Evolutionary conservation across 92 coral and sea anemone genomes (phyloP).

Genomic region (Epizoanthus scotinus): DNA sequence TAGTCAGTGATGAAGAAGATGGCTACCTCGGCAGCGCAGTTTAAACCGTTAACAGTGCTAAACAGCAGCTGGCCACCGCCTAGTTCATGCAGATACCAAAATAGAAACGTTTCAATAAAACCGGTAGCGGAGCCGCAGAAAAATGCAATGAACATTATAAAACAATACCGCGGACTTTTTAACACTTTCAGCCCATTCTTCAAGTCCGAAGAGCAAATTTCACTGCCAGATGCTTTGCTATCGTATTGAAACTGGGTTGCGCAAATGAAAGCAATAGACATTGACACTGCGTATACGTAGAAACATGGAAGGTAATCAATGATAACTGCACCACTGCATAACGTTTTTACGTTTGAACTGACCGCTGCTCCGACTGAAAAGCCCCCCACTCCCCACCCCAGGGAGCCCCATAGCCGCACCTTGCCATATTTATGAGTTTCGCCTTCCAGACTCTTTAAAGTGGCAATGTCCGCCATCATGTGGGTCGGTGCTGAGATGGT

Average conservation of each 20-base stretch:
- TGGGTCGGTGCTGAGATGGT: slow-evolving; percentile 90
- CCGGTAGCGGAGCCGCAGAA: slow-evolving; percentile 98
- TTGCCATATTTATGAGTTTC: slow-evolving; percentile 89
- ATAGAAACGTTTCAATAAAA: slow-evolving; percentile 91
- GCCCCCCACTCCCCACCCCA: slow-evolving; percentile 96
- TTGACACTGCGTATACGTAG: slow-evolving; percentile 79
- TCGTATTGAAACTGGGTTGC: slow-evolving; percentile 84
- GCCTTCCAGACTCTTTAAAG: slow-evolving; percentile 79
- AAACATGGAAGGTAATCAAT: slow-evolving; percentile 87
- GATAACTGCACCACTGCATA: slow-evolving; percentile 72
- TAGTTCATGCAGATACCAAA: slow-evolving; percentile 95
- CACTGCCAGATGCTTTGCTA: neutral
- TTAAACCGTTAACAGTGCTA: slow-evolving; percentile 84
- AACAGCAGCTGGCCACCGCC: slow-evolving; percentile 90
- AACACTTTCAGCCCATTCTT: slow-evolving; percentile 68
- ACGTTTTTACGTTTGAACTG: slow-evolving; percentile 67
- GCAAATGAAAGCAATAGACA: slow-evolving; percentile 77
- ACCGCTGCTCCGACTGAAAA: slow-evolving; percentile 92
- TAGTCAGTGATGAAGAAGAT: slow-evolving; percentile 80
- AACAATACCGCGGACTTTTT: slow-evolving; percentile 73
- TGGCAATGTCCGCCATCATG: slow-evolving; percentile 90
- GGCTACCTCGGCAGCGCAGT: slow-evolving; percentile 87
- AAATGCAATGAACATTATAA: slow-evolving; percentile 87
- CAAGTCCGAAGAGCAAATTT: slow-evolving; percentile 32
- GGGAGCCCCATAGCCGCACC: slow-evolving; percentile 94